phyloP scores from a whole-genome alignment of 2,113 vertebrate genomes.

The Oncorhynchus masou region DNA sequence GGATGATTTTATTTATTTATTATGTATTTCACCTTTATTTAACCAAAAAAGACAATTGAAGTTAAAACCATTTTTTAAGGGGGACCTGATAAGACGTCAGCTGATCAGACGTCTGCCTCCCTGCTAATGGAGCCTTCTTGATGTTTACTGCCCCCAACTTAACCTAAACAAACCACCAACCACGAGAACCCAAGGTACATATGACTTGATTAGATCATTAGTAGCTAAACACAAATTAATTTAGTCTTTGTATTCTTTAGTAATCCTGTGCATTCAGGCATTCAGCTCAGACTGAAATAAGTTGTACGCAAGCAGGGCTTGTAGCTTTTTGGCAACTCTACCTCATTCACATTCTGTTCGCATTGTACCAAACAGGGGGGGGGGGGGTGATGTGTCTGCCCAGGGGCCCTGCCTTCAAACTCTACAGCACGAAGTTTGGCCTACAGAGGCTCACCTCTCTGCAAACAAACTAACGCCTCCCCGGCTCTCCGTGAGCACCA shows the following conservation, averaged over 20 bases:
- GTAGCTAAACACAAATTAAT: no score
- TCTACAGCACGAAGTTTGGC: conserved; percentile 5
- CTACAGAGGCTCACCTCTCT: conserved; percentile 15
- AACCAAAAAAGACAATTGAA: no score
- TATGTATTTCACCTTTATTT: background rate
- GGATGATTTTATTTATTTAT: background rate
- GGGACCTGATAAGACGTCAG: no score
- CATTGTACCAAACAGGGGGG: background rate
- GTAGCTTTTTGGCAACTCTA: background rate
- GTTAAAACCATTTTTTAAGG: no score
- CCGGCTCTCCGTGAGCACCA: background rate
- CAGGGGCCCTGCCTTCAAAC: background rate
- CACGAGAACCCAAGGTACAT: no score
- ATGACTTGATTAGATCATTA: no score
- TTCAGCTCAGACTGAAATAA: no score
- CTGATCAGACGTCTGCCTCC: no score
- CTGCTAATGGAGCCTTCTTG: background rate
- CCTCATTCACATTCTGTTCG: conserved; percentile 20
- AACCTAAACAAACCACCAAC: no score
- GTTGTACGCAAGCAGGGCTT: no score
- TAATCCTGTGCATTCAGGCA: no score
- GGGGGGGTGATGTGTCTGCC: background rate
- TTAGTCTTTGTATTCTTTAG: no score
- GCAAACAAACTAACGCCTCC: conserved; percentile 32
- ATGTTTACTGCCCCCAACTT: background rate